Evolutionary conservation across 2,113 vertebrate species (phyloP).

Genomic region (Pangasianodon gigas): DNA sequence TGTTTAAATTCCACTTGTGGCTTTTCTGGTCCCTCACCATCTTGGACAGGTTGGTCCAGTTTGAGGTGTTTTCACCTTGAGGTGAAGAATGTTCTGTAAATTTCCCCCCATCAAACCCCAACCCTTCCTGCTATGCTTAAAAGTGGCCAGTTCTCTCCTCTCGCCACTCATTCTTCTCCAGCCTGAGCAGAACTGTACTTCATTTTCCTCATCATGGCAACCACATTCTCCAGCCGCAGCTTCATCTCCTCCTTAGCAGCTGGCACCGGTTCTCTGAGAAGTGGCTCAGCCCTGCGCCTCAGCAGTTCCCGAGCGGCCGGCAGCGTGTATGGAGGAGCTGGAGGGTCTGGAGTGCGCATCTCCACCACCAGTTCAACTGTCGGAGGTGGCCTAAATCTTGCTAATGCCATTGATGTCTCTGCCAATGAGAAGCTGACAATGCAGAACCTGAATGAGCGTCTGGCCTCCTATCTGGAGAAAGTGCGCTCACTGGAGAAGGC

Average conservation of each 20-base stretch:
- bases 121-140: constrained; percentile 3
- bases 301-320: background rate
- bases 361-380: constrained; percentile 43
- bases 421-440: constrained; percentile 50
- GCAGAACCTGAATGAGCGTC: constrained; percentile 55
- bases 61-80: background rate
- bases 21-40: background rate
- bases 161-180: constrained; percentile 23
- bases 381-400: constrained; percentile 53
- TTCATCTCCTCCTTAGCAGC: constrained; percentile 3
- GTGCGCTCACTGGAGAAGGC: constrained; percentile 53
- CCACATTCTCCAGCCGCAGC: constrained; percentile 5
- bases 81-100: constrained; percentile 8
- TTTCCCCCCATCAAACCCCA: background rate
- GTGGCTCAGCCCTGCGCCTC: background rate
- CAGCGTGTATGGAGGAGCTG: constrained; percentile 60
- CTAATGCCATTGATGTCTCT: background rate
- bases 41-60: constrained; percentile 26
- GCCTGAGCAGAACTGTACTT: constrained; percentile 19
- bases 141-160: background rate
- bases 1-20: constrained; percentile 1
- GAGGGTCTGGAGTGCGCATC: constrained; percentile 55
- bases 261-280: constrained; percentile 11
- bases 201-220: constrained; percentile 28
- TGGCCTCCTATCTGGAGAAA: constrained; percentile 55